Percentiles rank a stretch among this genome's conserved stretches.
Evolutionary conservation across 1,140 invertebrate species (phyloP).

Genomic region (Charaxes varanes): DNA sequence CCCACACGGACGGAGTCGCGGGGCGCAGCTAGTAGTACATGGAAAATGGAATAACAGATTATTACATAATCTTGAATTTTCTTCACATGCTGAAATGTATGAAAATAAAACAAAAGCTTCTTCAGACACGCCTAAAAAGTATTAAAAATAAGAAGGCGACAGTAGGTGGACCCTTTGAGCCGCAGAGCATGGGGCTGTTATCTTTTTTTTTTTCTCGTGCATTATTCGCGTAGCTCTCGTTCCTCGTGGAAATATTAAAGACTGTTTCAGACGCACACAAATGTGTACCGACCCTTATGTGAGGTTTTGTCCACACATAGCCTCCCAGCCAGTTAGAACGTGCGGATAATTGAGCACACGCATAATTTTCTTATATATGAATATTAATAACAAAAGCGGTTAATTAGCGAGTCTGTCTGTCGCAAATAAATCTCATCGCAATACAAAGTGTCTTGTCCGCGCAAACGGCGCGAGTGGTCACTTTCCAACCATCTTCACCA

Average conservation of each 20-base stretch:
- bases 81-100: slow-evolving; percentile 15
- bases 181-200: slow-evolving; percentile 16
- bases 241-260: slow-evolving; percentile 14
- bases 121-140: slow-evolving; percentile 27
- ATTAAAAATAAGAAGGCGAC: slow-evolving; percentile 21
- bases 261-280: slow-evolving; percentile 3
- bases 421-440: background rate
- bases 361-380: too few relatives aligned
- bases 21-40: too few relatives aligned
- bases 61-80: slow-evolving; percentile 19
- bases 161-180: slow-evolving; percentile 20
- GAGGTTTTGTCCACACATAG: background rate
- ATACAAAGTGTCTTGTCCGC: too few relatives aligned
- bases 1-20: too few relatives aligned
- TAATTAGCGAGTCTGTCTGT: background rate
- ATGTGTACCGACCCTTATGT: background rate
- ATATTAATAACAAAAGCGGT: too few relatives aligned
- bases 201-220: slow-evolving; percentile 23
- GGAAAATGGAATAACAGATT: too few relatives aligned
- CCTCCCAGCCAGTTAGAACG: too few relatives aligned
- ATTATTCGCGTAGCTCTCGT: slow-evolving; percentile 17
- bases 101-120: slow-evolving; percentile 14
- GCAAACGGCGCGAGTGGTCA: slow-evolving; percentile 7
- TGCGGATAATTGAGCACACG: too few relatives aligned
- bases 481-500: slow-evolving; percentile 13